Evolutionary conservation across 92 coral and sea anemone species (phyloP).

Genomic region (Anthopleura xanthogrammica): DNA sequence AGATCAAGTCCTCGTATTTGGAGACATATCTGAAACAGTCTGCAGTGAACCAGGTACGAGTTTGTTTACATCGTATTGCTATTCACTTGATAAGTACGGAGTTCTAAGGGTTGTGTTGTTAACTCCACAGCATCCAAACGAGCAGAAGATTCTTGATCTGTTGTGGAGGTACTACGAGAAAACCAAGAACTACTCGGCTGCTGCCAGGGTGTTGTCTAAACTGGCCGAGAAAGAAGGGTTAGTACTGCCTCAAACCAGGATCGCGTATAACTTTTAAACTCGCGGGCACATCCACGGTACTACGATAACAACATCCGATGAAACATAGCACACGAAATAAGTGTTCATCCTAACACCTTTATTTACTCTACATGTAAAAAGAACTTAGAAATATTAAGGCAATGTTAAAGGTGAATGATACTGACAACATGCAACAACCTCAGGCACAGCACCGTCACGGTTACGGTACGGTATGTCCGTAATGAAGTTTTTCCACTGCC

Average conservation of each 20-base stretch:
- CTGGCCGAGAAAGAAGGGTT: conserved; percentile 97
- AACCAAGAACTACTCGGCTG: conserved; percentile 91
- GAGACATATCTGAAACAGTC: conserved; percentile 68
- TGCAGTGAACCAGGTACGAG: conserved; percentile 49
- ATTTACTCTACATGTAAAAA: too few relatives aligned
- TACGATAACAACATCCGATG: too few relatives aligned
- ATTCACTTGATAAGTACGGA: not conserved
- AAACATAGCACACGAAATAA: too few relatives aligned
- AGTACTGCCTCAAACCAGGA: not conserved
- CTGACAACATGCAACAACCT: too few relatives aligned
- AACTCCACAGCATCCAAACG: conserved; percentile 59
- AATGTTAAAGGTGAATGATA: too few relatives aligned
- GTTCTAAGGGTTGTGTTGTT: not conserved
- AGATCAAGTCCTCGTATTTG: conserved; percentile 69
- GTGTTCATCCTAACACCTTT: too few relatives aligned
- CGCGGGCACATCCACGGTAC: too few relatives aligned
- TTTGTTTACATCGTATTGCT: not conserved
- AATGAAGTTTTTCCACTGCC: too few relatives aligned
- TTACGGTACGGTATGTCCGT: too few relatives aligned
- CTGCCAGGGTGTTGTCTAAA: conserved; percentile 90
- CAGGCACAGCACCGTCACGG: too few relatives aligned
- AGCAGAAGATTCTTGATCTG: conserved; percentile 77
- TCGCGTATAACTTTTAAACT: too few relatives aligned
- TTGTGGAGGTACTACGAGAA: conserved; percentile 95
- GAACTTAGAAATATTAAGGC: too few relatives aligned